Evolutionary conservation across 2,888 invertebrate genomes (phyloP).

Genomic region (Syrphus vitripennis): DNA sequence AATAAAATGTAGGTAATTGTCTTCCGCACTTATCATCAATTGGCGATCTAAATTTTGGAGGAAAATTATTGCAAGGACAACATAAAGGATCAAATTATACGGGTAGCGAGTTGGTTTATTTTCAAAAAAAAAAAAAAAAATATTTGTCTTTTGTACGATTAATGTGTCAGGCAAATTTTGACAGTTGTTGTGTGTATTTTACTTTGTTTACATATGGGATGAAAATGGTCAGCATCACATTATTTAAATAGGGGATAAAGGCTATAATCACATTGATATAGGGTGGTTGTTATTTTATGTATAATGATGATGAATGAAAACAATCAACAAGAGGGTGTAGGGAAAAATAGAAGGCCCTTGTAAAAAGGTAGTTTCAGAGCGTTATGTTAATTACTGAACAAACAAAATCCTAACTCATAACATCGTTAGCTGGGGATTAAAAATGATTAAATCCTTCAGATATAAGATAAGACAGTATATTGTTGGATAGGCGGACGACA

Average conservation of each 20-base stretch:
- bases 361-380: not conserved
- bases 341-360: not conserved
- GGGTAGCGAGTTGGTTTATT: conserved; percentile 16
- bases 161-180: conserved; percentile 57
- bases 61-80: conserved; percentile 36
- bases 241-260: conserved; percentile 34
- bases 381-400: conserved; percentile 48
- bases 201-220: conserved; percentile 52
- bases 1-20: conserved; percentile 28
- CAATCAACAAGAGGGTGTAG: not conserved
- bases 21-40: conserved; percentile 15
- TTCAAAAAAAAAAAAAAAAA: no score
- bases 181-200: conserved; percentile 37
- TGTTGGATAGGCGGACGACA: not conserved
- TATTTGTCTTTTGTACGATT: conserved; percentile 21
- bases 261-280: not conserved
- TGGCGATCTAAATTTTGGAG: conserved; percentile 25
- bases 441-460: conserved; percentile 42
- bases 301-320: not conserved
- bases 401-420: conserved; percentile 54
- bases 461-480: conserved; percentile 9
- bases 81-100: conserved; percentile 39
- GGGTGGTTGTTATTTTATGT: not conserved
- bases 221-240: conserved; percentile 26
- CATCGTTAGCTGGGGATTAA: conserved; percentile 58